Base-by-base conservation (phyloP, 2,888 invertebrate species). In the Pollenia griseotomentosa region DNA sequence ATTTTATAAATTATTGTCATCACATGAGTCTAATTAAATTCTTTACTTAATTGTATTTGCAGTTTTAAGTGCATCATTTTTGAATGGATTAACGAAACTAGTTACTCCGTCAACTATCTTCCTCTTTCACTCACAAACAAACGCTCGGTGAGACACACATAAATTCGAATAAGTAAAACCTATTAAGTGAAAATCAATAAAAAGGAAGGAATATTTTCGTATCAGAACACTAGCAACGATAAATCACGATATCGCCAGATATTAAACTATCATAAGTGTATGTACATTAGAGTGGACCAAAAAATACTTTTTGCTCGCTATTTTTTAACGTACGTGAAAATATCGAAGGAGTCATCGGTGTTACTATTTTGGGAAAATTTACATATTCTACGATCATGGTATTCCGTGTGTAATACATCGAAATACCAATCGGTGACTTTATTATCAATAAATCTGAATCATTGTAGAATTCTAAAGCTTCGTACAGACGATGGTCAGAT, bases 41-140 rank as follows among this genome's bases (percentile, higher is more conserved):
- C 81, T 80, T 86, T 65, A 77, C 77, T 86, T 86, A 80, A 86
- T 78, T 86, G 84, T 86, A 79, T 86, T 86, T 86, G 12, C 86
- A 86, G 86, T 86, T 78, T 59, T 78, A 84, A 66, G 53, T 66
- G 65, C 53, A 73, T 59, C 57, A 65, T 65, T 65, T 82, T 85
- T 83, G 14, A 83, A 83, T 73, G 86, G 75, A 75, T 68, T 61
- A 61, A 74, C 33, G 19, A 51, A 85, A 80, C 80, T 80, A 70
- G 81, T 73, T 68, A 68, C 68, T 71, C 70, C 53, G 78, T 77
- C 46, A 65, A 42, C 57, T 57, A 63, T 59, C 66, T 74, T 77
- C 55, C 33, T 53, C 55, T 73, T 44, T 73, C 51, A 23, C 55
- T 59, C 42, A n/a, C 70, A 57, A 4, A 16, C 10, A 46, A 44